A percentile compares a stretch with the other conserved stretches of the same genome.
These are phyloP conservation scores for Bucco capensis DNA, from an alignment of 2,113 vertebrate genomes.

Conservation along the genomic window DNA sequence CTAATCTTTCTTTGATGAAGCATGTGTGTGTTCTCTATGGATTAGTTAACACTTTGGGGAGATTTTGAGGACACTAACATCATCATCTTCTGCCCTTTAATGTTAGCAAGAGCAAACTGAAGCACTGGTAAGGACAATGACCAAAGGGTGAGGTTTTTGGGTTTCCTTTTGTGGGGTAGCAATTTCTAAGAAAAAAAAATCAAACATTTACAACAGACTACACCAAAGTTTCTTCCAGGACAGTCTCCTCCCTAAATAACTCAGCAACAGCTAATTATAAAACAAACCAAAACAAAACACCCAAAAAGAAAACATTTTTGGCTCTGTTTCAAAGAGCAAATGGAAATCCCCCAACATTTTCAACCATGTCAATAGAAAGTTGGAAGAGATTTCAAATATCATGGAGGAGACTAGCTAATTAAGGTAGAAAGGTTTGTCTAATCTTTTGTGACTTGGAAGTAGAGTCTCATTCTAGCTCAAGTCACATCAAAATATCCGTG, in stretches of 20 bases:
- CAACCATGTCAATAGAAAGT: fast-evolving
- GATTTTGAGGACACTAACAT: background rate
- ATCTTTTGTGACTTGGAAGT: background rate
- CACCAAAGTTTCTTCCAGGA: background rate
- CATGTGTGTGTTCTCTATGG: background rate
- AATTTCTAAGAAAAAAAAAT: background rate
- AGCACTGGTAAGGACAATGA: background rate
- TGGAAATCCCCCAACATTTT: background rate
- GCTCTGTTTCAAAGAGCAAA: background rate
- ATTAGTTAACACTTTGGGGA: background rate
- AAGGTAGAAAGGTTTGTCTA: background rate
- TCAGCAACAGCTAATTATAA: background rate
- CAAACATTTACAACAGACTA: background rate
- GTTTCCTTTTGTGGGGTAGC: background rate
- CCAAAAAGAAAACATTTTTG: background rate
- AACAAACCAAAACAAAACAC: background rate
- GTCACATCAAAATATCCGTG: background rate
- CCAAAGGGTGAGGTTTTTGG: background rate
- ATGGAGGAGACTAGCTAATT: background rate
- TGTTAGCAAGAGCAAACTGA: background rate
- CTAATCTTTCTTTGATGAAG: background rate
- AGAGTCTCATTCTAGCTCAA: background rate
- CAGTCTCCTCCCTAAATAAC: background rate
- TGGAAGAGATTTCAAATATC: background rate
- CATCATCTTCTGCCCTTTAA: background rate